These are phyloP conservation scores for Cyclina sinensis DNA, from an alignment of 1,140 invertebrate genomes.

Conservation along the genomic window DNA sequence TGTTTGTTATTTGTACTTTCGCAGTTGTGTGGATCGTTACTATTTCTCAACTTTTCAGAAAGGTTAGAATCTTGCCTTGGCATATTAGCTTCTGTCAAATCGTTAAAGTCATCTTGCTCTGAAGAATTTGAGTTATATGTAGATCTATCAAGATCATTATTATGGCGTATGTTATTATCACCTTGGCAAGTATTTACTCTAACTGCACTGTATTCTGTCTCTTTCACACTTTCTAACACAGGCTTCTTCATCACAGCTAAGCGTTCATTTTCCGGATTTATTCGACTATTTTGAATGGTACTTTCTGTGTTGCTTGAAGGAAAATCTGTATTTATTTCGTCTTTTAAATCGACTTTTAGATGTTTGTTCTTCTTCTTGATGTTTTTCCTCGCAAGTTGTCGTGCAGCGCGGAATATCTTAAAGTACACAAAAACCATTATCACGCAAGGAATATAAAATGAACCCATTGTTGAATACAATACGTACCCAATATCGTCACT, in stretches of 20 bases:
- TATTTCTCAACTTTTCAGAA: background rate
- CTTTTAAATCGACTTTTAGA: slow-evolving; percentile 35
- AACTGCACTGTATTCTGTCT: background rate
- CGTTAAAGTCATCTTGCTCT: background rate
- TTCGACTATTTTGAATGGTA: background rate
- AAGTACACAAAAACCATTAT: slow-evolving; percentile 87
- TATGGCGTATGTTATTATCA: background rate
- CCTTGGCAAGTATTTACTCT: background rate
- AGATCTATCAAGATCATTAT: background rate
- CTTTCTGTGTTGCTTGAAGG: background rate
- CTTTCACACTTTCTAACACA: background rate
- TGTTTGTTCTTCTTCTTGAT: slow-evolving; percentile 43
- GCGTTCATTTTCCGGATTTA: background rate
- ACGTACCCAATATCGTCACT: slow-evolving; percentile 87
- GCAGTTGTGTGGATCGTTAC: background rate
- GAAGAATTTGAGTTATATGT: background rate
- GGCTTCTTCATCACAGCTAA: background rate
- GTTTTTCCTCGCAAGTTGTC: slow-evolving; percentile 89
- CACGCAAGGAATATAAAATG: slow-evolving; percentile 88
- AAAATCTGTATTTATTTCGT: slow-evolving; percentile 18
- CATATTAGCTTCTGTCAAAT: background rate
- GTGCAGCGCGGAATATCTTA: slow-evolving; percentile 85
- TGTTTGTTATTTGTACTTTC: background rate
- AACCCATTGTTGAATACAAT: slow-evolving; percentile 87
- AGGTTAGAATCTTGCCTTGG: background rate